Percentiles rank a stretch among this genome's conserved stretches.
Evolutionary conservation across 2,888 invertebrate genomes (phyloP).

Genomic region (Tupiocoris notatus): DNA sequence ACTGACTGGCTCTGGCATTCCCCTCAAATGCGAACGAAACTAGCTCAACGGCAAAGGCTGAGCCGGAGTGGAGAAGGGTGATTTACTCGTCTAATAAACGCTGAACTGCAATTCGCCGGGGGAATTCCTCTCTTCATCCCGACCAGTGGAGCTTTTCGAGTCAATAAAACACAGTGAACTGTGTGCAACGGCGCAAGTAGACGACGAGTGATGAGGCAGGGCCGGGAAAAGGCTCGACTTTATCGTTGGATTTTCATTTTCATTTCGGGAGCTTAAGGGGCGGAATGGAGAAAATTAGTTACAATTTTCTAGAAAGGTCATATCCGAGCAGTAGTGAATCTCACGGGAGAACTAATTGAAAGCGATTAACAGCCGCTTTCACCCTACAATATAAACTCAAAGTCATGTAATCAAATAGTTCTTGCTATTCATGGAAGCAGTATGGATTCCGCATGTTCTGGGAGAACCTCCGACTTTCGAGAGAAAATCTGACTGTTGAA

Average conservation of each 20-base stretch:
- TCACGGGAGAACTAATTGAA: too few relatives aligned
- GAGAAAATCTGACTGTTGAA: too few relatives aligned
- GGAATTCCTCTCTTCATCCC: background rate
- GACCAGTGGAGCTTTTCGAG: background rate
- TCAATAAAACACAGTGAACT: background rate
- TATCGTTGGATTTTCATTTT: too few relatives aligned
- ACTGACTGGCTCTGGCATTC: background rate
- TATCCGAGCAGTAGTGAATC: too few relatives aligned
- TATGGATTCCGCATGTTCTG: too few relatives aligned
- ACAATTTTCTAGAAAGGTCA: too few relatives aligned
- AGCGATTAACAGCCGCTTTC: too few relatives aligned
- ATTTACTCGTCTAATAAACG: slow-evolving; percentile 37
- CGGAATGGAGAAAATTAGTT: too few relatives aligned
- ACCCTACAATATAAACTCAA: too few relatives aligned
- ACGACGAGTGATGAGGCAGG: background rate
- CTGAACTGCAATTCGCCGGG: slow-evolving; percentile 18
- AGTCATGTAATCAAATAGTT: too few relatives aligned
- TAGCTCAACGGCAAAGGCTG: background rate
- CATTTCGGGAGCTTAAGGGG: background rate
- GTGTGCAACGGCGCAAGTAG: background rate
- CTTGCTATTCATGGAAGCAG: too few relatives aligned
- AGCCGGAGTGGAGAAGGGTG: slow-evolving; percentile 12
- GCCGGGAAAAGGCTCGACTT: background rate
- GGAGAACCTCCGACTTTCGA: too few relatives aligned
- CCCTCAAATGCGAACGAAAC: background rate